phyloP scores from a whole-genome alignment of 2,888 invertebrate genomes.

The Chorisops tibialis region DNA sequence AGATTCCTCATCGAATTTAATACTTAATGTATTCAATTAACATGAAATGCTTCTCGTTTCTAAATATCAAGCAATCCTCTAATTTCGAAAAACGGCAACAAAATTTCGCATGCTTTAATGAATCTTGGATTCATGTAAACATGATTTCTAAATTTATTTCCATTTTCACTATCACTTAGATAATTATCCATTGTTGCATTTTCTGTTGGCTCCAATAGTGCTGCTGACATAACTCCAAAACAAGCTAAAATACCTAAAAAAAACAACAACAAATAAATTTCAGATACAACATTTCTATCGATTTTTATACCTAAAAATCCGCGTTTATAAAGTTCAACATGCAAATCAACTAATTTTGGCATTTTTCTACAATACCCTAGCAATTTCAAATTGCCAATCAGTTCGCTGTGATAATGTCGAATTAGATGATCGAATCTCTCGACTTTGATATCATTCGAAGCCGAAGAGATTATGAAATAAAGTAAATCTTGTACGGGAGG shows the following conservation, averaged over 20 bases:
- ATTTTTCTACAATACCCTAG: slow-evolving; percentile 39
- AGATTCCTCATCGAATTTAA: too few relatives aligned
- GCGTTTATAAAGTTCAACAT: slow-evolving; percentile 39
- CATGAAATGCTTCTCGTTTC: too few relatives aligned
- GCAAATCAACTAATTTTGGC: slow-evolving; percentile 43
- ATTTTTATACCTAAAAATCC: slow-evolving; percentile 1
- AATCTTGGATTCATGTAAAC: slow-evolving; percentile 39
- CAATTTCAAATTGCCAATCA: slow-evolving; percentile 39
- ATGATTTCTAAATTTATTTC: slow-evolving; percentile 36
- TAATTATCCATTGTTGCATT: slow-evolving; percentile 40
- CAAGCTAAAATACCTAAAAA: slow-evolving; percentile 13
- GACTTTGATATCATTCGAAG: slow-evolving; percentile 41
- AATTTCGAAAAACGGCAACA: slow-evolving; percentile 43
- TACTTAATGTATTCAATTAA: too few relatives aligned
- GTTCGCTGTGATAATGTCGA: slow-evolving; percentile 42
- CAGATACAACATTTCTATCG: too few relatives aligned
- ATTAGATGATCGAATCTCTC: slow-evolving; percentile 46
- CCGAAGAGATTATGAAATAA: slow-evolving; percentile 45
- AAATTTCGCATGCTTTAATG: slow-evolving; percentile 36
- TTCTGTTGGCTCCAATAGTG: slow-evolving; percentile 41
- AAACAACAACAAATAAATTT: neutral
- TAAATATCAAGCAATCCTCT: slow-evolving; percentile 37
- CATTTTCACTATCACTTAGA: neutral
- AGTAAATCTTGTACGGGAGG: slow-evolving; percentile 43
- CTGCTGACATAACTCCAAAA: slow-evolving; percentile 40